Evolutionary conservation across 1,140 invertebrate genomes (phyloP), one percentile per base, ranked within the genome.

Genomic region (Aradophagus sp.): DNA sequence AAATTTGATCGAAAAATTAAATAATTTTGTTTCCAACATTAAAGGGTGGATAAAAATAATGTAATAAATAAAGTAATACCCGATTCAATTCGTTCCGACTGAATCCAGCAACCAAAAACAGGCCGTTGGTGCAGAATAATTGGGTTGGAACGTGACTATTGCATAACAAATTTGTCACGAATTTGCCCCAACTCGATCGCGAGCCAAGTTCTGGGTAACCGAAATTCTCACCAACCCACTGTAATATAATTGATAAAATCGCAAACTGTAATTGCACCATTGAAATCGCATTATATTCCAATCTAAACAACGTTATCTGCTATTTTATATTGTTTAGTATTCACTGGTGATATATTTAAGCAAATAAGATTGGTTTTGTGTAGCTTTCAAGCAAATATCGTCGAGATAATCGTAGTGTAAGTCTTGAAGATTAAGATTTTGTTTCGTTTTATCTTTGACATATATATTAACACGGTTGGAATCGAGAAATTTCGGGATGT

Each of bases 31-130:
- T n/a, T n/a, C n/a, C n/a, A n/a, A n/a, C n/a, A n/a, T n/a, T n/a
- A n/a, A n/a, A n/a, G n/a, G n/a, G n/a, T n/a, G n/a, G 10, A 4
- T 38, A 20, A 4, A 41, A 12, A 27, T 41, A 16, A 35, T 23
- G 20, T 23, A 23, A 23, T 23, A 8, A 23, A 23, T 23, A 5
- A 5, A 4, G n/a, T 31, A 31, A 19, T 53, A 75, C 65, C 27
- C 70, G 70, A 73, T 89, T 87, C 13, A 89, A 81, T 65, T 89
- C 87, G 0, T 82, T 79, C 0, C 73, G 71, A 77, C 86, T 88
- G 67, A 86, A 89, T 23, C 89, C 89, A 47, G 83, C 85, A 0
- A 90, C 47, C 5, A 89, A 74, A 73, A 91, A 91, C 0, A 91
- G 66, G 6, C 87, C 84, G 53, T 89, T 90, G 15, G 84, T 87